A percentile compares a stretch with the other conserved stretches of the same genome.
These are phyloP conservation scores for Callyntrura sp. DNA, from an alignment of 2,888 invertebrate genomes.

Conservation along the genomic window DNA sequence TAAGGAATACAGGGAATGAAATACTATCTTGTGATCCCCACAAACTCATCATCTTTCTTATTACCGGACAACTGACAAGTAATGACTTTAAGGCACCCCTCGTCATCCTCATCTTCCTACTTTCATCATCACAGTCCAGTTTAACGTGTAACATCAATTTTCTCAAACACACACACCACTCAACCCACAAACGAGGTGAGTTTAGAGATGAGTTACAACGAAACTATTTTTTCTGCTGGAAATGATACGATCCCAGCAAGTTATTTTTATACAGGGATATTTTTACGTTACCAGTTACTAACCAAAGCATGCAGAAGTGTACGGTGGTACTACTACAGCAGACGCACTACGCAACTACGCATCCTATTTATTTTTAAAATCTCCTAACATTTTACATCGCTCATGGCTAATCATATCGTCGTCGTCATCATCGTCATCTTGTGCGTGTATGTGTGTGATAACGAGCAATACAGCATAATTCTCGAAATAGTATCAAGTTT, in stretches of 20 bases:
- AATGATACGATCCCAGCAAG: not conserved
- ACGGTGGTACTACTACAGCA: not conserved
- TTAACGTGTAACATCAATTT: conserved; percentile 26
- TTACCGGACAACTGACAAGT: conserved; percentile 68
- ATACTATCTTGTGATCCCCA: not conserved
- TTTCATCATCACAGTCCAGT: conserved; percentile 19
- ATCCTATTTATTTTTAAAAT: conserved; percentile 17
- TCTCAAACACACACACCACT: not conserved
- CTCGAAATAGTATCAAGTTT: conserved; percentile 22
- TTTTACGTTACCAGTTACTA: conserved; percentile 35
- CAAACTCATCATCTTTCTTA: conserved; percentile 54
- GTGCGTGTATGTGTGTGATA: not conserved
- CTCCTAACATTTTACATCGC: not conserved
- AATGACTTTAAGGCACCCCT: conserved; percentile 70
- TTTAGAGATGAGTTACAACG: not conserved
- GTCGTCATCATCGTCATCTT: conserved; percentile 9
- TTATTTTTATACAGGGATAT: conserved; percentile 71
- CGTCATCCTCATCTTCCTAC: conserved; percentile 14
- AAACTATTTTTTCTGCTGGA: not conserved
- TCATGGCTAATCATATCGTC: conserved; percentile 36
- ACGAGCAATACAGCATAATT: not conserved
- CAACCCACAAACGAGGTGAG: not conserved
- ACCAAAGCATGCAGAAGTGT: conserved; percentile 6
- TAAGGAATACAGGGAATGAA: not conserved
- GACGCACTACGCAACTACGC: too few relatives aligned